Conservation (phyloP, 1,140 invertebrate genomes). For the Leptinotarsa lineolata region DNA sequence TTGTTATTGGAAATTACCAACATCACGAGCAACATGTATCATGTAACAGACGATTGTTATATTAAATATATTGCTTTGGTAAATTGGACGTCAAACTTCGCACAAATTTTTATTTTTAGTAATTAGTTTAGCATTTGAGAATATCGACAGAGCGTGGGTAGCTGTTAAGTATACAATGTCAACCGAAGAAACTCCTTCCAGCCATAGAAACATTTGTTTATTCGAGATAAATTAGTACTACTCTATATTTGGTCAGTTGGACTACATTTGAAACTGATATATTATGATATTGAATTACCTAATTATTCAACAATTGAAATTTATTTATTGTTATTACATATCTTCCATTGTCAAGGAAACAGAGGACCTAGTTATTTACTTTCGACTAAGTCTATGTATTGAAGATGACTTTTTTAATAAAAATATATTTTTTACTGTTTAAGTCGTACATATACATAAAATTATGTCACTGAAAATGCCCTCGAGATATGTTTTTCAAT, state of each 20-base stretch:
- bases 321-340: too few species aligned
- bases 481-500: too few species aligned
- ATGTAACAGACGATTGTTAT: not conserved
- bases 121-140: constrained; percentile 36
- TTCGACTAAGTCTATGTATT: too few species aligned
- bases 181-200: not conserved
- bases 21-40: constrained; percentile 22
- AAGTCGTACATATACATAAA: too few species aligned
- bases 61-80: constrained; percentile 39
- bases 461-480: too few species aligned
- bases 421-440: too few species aligned
- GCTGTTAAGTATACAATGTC: constrained; percentile 27
- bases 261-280: not conserved
- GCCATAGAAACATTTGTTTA: too few species aligned
- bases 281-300: too few species aligned
- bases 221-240: not conserved
- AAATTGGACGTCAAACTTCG: constrained; percentile 39
- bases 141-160: constrained; percentile 21
- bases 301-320: too few species aligned
- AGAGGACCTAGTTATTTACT: too few species aligned
- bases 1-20: constrained; percentile 18
- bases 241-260: not conserved
- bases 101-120: constrained; percentile 30
- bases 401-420: too few species aligned
- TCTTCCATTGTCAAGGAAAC: too few species aligned